A percentile compares a stretch with the other conserved stretches of the same genome.
Evolutionary conservation across 2,797 vertebrate species (phyloP).

Genomic region (Okamejei kenojei): DNA sequence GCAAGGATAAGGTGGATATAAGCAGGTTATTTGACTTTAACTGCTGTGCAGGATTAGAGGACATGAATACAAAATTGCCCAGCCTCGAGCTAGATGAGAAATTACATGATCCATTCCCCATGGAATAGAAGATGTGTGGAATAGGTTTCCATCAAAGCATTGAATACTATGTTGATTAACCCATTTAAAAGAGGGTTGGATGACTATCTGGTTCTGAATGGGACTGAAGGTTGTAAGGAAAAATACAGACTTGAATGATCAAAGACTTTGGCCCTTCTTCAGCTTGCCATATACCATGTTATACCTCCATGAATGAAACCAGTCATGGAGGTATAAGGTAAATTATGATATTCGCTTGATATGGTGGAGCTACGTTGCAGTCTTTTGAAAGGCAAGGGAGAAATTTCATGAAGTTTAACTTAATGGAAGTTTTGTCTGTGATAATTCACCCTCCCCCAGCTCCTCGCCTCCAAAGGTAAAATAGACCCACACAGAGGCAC

Average conservation of each 20-base stretch:
- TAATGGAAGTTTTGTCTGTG: neutral
- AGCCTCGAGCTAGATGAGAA: slow-evolving; percentile 25
- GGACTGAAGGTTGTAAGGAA: slow-evolving; percentile 31
- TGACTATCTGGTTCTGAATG: slow-evolving; percentile 21
- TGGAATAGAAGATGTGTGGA: neutral
- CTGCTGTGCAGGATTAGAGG: slow-evolving; percentile 29
- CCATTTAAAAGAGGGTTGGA: slow-evolving; percentile 14
- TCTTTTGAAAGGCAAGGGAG: neutral
- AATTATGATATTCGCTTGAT: neutral
- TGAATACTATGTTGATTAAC: slow-evolving; percentile 28
- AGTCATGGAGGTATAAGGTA: neutral
- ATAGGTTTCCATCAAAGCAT: slow-evolving; percentile 17
- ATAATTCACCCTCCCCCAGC: neutral
- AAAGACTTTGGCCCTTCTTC: slow-evolving; percentile 5
- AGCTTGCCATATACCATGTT: neutral
- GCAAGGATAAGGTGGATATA: slow-evolving; percentile 31
- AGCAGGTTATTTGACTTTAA: slow-evolving; percentile 36
- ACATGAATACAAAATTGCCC: slow-evolving; percentile 30
- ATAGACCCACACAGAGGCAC: neutral
- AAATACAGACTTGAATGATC: neutral
- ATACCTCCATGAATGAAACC: neutral
- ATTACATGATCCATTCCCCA: slow-evolving; percentile 28
- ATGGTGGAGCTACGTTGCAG: neutral
- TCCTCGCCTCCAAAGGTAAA: neutral
- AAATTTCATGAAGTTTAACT: neutral